phyloP scores from a whole-genome alignment of 1,140 invertebrate species.

The Lanistes nyassanus region DNA sequence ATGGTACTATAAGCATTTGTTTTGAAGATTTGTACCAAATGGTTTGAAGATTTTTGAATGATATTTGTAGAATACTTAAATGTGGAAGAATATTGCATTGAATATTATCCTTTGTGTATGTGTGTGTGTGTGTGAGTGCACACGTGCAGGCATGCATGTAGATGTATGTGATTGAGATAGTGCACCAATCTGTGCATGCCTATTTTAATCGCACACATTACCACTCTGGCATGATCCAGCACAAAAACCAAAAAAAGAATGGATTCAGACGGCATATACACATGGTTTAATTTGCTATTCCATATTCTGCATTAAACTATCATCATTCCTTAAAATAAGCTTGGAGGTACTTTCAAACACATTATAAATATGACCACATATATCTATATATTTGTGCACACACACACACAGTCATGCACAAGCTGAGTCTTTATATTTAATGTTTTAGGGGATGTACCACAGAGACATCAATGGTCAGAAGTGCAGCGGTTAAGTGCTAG shows the following conservation, averaged over 20 bases:
- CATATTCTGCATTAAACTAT: not conserved
- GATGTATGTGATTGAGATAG: not conserved
- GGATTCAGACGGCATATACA: not conserved
- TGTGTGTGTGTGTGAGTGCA: not conserved
- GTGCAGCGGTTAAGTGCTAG: not conserved
- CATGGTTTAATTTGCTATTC: not conserved
- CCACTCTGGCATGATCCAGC: no score
- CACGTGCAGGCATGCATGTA: conserved; percentile 13
- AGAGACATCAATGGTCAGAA: not conserved
- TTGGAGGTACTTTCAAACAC: no score
- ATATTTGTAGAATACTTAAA: not conserved
- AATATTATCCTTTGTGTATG: not conserved
- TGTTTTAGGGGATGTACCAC: not conserved
- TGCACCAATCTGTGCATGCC: not conserved
- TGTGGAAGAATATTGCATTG: not conserved
- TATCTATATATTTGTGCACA: conserved; percentile 11
- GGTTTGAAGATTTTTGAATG: conserved; percentile 3
- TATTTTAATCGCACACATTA: no score
- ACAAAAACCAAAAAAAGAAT: no score
- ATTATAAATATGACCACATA: conserved; percentile 5
- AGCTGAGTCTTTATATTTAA: no score
- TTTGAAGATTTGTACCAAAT: not conserved
- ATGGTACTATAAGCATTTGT: not conserved
- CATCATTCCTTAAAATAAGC: no score
- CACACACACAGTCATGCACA: conserved; percentile 18